Base-by-base conservation (phyloP, 2,797 vertebrate species). In the Pachyuromys duprasi region DNA sequence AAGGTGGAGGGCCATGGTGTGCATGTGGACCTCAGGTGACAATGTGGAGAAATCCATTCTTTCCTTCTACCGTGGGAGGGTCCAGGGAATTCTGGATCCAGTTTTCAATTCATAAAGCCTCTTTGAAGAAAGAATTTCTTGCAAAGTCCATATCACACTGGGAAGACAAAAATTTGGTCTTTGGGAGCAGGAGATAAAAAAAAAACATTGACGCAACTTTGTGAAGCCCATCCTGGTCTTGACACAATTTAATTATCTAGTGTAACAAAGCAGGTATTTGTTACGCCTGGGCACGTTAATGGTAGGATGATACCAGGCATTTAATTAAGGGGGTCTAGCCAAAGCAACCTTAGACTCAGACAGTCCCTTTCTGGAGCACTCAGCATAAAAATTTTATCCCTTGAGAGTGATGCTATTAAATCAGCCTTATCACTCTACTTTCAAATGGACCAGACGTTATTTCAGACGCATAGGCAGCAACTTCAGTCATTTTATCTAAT, bases 361-460 rank as follows among this genome's bases (percentile, higher is more conserved):
- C 91, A 96, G 97, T 98, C 98, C 95, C 97, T 97, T 96, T 90
- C 87, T 97, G 97, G 97, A 86, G 49, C 97, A 95, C 96, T 97
- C 94, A 97, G 94, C 96, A 97, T 95, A 95, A 97, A 97, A 97
- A 96, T 96, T 72, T 92, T 90, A 95, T 98, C 92, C 96, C 93
- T 97, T 97, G 98, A 97, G 89, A 62, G 90, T 98, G 98, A 98
- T 98, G 96, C 98, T 99, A 99, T 99, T 98, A 99, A 99, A 99
- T 98, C 97, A 97, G 57, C 88, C 97, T 99, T 98, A 98, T 99
- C 98, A 97, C 93, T 98, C 97, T 98, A 98, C 99, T 99, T 99
- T 98, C 98, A 95, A 98, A 87, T 98, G 98, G 98, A 98, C 97
- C 98, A 96, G 96, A 88, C 93, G 93, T 97, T 98, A 96, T 98